Conservation (phyloP, 23 tunicate genomes). For the Aplidium turbinatum region DNA sequence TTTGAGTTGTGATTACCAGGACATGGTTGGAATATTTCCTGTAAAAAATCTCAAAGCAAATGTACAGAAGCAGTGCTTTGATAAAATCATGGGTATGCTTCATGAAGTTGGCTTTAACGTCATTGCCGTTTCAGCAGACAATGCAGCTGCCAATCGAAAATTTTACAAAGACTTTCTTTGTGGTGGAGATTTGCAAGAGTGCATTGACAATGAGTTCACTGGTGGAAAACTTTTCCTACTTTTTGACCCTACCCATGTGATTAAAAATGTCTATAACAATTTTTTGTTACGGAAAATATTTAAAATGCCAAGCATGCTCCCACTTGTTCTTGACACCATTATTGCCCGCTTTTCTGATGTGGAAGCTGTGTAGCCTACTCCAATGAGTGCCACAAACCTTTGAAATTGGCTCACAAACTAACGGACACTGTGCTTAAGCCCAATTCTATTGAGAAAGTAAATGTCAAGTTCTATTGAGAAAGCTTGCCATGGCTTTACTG, state of each 20-base stretch:
- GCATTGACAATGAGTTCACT: neutral
- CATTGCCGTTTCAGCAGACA: conserved; percentile 1
- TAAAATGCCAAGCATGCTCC: neutral
- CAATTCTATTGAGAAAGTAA: conserved; percentile 17
- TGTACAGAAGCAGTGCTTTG: conserved; percentile 15
- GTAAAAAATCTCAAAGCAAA: conserved; percentile 17
- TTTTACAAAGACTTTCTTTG: conserved; percentile 26
- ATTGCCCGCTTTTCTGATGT: conserved; percentile 18
- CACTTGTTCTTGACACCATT: neutral
- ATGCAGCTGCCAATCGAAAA: conserved; percentile 20
- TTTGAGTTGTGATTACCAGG: neutral
- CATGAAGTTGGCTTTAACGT: conserved; percentile 25
- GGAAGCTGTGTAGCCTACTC: neutral
- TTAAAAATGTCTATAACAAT: conserved; percentile 19
- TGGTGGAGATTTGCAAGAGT: neutral
- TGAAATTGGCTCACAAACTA: conserved; percentile 11
- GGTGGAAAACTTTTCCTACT: conserved; percentile 17
- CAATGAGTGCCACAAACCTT: conserved; percentile 9
- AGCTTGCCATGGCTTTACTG: neutral
- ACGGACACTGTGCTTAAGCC: conserved; percentile 17
- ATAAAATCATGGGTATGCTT: conserved; percentile 6
- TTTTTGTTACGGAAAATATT: neutral
- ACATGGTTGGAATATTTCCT: conserved; percentile 10
- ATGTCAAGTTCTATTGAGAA: too few species aligned
- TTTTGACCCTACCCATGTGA: conserved; percentile 16